Base-by-base conservation (phyloP, 2,888 invertebrate genomes). In the Cephonodes hylas region DNA sequence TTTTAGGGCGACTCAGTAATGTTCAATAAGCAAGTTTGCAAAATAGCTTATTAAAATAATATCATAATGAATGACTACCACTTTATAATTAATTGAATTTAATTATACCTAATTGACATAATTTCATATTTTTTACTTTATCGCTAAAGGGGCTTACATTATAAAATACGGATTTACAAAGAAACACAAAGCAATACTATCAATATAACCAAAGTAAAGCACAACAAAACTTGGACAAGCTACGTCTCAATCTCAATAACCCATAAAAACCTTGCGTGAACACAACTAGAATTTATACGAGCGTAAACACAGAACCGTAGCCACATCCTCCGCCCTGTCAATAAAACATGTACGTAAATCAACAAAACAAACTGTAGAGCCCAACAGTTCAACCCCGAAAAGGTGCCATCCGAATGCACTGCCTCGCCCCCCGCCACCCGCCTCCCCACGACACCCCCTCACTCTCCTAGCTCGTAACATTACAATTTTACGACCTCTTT, bases 401-500 rank as follows among this genome's bases (percentile, higher is more conserved):
- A n/a, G 85, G 88, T 87, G 84, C 88, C 86, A 88, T 88, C 86
- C 78, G 79, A 88, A 85, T 88, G 89, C 90, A 89, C 89, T 89
- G 85, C 81, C 77, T 81, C 84, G 80, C 81, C 85, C 80, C 78
- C 81, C 82, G 88, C 88, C 84, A 75, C 85, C n/a, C n/a, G n/a
- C n/a, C n/a, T 83, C 89, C 88, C 85, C 76, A 88, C 38, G 1
- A 38, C 38, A n/a, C n/a, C 89, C 88, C 85, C 81, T 77, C 81
- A 84, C 80, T 83, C 89, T 88, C 85, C 76, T 85, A 79, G 86
- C 82, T 89, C 91, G 90, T 91, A 90, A 91, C 89, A 84, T 89
- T 89, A 89, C 89, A 87, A 88, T 89, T 91, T 91, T 91, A 91
- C 87, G 91, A 89, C 80, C 86, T 76, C 85, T 91, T 91, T 91